Percentiles rank a stretch among this genome's conserved stretches.
Conservation (phyloP, 2,113 vertebrate species). For the Gymnobelideus leadbeateri region DNA sequence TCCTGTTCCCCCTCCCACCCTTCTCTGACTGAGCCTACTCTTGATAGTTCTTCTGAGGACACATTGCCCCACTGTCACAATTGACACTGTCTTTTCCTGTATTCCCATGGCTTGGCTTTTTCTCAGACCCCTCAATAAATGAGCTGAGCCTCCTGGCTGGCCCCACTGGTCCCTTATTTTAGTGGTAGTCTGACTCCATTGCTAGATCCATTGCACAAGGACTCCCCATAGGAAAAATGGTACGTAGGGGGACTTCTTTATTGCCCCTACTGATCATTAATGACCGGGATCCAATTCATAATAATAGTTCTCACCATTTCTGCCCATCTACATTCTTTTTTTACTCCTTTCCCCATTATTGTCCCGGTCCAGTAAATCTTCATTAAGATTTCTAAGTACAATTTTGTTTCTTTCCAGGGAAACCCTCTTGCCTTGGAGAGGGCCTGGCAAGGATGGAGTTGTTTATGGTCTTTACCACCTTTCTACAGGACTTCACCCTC, state of each 20-base stretch:
- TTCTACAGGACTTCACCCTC: conserved; percentile 76
- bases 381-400: too few species aligned
- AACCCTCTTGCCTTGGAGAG: conserved; percentile 72
- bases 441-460: conserved; percentile 75
- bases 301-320: too few species aligned
- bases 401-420: conserved; percentile 61
- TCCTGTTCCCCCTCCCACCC: not conserved
- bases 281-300: too few species aligned
- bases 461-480: conserved; percentile 73
- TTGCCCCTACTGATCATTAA: too few species aligned
- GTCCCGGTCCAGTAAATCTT: too few species aligned
- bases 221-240: too few species aligned
- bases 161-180: not conserved
- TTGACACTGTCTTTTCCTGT: not conserved
- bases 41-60: not conserved
- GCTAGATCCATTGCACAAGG: too few species aligned
- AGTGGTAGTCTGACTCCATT: not conserved
- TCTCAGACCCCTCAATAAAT: not conserved
- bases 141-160: not conserved
- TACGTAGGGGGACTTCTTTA: too few species aligned
- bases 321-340: too few species aligned
- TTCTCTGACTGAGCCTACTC: not conserved
- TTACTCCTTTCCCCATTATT: too few species aligned
- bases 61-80: not conserved
- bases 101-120: not conserved